Percentiles rank a stretch among this genome's conserved stretches.
phyloP scores from a whole-genome alignment of 2,888 invertebrate genomes.

The Trisateles emortualis region DNA sequence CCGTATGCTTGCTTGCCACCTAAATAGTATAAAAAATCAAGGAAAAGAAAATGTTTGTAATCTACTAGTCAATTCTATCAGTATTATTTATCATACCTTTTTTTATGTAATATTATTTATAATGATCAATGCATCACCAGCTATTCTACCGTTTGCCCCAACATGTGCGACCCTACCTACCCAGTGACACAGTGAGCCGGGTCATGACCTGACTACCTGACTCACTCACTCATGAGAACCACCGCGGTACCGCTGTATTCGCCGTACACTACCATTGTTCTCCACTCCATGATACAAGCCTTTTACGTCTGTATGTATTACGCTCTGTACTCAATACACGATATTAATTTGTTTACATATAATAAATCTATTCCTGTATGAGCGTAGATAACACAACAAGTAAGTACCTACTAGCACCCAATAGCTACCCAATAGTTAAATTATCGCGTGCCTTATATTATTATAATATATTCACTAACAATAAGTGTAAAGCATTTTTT shows the following conservation, averaged over 20 bases:
- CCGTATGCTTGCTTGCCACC: no score
- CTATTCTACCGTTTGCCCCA: not conserved
- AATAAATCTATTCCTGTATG: not conserved
- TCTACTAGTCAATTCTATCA: no score
- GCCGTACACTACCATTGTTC: no score
- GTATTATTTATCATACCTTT: no score
- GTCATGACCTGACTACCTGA: conserved; percentile 2
- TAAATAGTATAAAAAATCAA: no score
- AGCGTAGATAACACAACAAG: not conserved
- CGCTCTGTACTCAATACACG: no score
- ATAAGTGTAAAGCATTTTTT: not conserved
- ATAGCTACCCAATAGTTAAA: not conserved
- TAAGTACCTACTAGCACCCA: not conserved
- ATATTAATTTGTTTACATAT: not conserved
- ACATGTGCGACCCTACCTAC: not conserved
- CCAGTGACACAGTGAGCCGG: conserved; percentile 5
- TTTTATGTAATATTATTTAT: no score
- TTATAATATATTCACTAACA: not conserved
- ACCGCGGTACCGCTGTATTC: not conserved
- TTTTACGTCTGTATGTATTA: no score
- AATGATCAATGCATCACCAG: not conserved
- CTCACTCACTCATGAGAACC: conserved; percentile 1
- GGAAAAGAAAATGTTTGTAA: no score
- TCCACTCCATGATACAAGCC: no score
- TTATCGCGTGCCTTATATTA: not conserved